Percentiles rank a stretch among this genome's conserved stretches.
phyloP scores from a whole-genome alignment of 2,888 invertebrate species.

The Aplocera efformata region DNA sequence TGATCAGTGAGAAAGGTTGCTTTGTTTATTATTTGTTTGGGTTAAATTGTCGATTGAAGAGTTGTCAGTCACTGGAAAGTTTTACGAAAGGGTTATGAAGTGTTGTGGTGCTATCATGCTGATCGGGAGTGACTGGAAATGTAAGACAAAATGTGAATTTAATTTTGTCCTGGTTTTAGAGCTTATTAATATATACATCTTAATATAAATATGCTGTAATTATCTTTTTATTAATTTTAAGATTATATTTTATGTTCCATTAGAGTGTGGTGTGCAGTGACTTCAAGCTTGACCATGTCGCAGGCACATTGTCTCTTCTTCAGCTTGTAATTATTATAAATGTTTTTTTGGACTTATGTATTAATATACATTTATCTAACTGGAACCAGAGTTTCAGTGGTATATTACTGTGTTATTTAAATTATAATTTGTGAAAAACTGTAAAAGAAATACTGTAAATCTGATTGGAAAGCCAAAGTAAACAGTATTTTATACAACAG shows the following conservation, averaged over 20 bases:
- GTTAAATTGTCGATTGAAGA: constrained; percentile 32
- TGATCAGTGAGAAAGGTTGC: constrained; percentile 23
- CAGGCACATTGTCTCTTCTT: constrained; percentile 41
- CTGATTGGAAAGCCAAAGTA: constrained; percentile 79
- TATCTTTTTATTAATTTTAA: constrained; percentile 73
- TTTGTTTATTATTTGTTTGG: constrained; percentile 37
- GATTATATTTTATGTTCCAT: constrained; percentile 51
- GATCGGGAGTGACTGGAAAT: constrained; percentile 61
- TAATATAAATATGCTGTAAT: constrained; percentile 73
- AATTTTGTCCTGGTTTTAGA: constrained; percentile 76
- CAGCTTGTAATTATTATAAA: constrained; percentile 53
- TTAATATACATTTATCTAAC: constrained; percentile 54
- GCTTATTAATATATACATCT: constrained; percentile 75
- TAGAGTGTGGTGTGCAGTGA: constrained; percentile 40
- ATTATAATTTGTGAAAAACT: constrained; percentile 67
- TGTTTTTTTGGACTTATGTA: constrained; percentile 53
- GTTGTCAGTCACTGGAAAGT: constrained; percentile 54
- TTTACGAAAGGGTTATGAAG: constrained; percentile 49
- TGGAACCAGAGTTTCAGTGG: constrained; percentile 62
- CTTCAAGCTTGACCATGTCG: constrained; percentile 24
- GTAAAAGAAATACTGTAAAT: constrained; percentile 72
- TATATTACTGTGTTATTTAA: constrained; percentile 71
- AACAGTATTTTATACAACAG: constrained; percentile 73
- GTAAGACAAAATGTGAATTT: constrained; percentile 66
- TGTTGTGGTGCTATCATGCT: constrained; percentile 73